Conservation (phyloP, 2,113 vertebrate genomes). For the Isurus oxyrinchus region DNA sequence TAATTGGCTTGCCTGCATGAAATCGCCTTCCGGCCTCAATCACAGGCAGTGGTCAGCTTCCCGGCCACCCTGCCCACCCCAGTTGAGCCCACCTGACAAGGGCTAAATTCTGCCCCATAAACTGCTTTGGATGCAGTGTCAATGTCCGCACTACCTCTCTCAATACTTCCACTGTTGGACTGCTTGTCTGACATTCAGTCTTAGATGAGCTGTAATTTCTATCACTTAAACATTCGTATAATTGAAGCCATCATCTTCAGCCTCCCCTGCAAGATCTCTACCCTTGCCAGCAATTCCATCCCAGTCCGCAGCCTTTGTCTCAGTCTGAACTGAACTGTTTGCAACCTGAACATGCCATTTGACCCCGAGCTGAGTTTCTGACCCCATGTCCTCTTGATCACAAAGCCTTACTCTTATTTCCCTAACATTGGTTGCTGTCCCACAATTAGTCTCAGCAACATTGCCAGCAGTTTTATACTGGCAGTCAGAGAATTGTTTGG, state of each 20-base stretch:
- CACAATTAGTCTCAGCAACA: slow-evolving; percentile 9
- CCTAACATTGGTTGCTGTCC: not conserved
- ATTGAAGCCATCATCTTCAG: not conserved
- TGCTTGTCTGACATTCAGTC: not conserved
- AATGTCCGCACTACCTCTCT: not conserved
- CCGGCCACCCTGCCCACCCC: too few species aligned
- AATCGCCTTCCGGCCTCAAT: too few species aligned
- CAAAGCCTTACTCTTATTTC: slow-evolving; percentile 10
- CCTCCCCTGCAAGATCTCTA: not conserved
- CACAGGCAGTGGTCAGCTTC: too few species aligned
- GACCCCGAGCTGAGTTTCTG: not conserved
- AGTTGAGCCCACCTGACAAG: too few species aligned
- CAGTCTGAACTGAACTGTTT: not conserved
- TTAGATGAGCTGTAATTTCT: not conserved
- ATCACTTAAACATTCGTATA: not conserved
- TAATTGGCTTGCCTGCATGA: too few species aligned
- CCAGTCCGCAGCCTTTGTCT: not conserved
- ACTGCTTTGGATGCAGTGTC: not conserved
- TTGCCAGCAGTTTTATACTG: not conserved
- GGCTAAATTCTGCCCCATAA: not conserved
- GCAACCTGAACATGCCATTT: not conserved
- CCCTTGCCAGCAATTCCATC: not conserved
- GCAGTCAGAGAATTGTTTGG: not conserved
- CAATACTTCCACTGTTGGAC: not conserved
- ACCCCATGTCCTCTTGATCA: not conserved